A percentile compares a stretch with the other conserved stretches of the same genome.
Conservation (phyloP, 1,140 invertebrate genomes). For the Leptopilina clavipes region DNA sequence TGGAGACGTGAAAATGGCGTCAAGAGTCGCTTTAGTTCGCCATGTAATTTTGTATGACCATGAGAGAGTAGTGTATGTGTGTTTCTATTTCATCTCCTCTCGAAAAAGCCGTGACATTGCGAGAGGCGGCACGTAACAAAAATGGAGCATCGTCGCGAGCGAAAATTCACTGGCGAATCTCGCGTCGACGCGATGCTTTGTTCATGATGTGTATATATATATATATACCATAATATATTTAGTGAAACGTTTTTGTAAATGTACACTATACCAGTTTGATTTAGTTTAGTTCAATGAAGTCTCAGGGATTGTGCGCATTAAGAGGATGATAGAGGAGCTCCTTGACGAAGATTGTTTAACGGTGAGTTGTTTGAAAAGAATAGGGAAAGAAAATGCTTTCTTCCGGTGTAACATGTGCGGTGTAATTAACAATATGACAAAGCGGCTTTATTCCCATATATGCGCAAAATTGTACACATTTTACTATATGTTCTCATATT, state of each 20-base stretch:
- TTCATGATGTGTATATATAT: background rate
- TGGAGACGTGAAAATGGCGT: background rate
- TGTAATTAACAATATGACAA: slow-evolving; percentile 16
- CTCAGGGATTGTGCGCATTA: slow-evolving; percentile 29
- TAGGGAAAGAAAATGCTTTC: slow-evolving; percentile 3
- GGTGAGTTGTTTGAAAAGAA: slow-evolving; percentile 9
- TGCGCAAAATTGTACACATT: background rate
- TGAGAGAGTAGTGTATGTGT: background rate
- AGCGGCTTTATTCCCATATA: slow-evolving; percentile 12
- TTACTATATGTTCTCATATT: too few relatives aligned
- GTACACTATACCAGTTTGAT: slow-evolving; percentile 15
- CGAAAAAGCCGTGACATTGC: slow-evolving; percentile 9
- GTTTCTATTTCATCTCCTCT: slow-evolving; percentile 2
- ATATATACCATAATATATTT: background rate
- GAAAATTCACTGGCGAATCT: slow-evolving; percentile 9
- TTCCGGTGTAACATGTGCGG: slow-evolving; percentile 24
- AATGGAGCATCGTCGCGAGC: slow-evolving; percentile 15
- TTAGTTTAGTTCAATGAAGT: slow-evolving; percentile 35
- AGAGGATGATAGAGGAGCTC: slow-evolving; percentile 12
- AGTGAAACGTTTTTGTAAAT: slow-evolving; percentile 5
- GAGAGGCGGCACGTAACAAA: slow-evolving; percentile 2
- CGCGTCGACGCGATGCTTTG: slow-evolving; percentile 25
- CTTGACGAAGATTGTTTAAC: slow-evolving; percentile 9
- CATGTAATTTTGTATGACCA: background rate
- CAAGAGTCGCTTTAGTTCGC: background rate